Base-by-base conservation (phyloP, 2,797 vertebrate genomes). In the Ptychobarbus kaznakovi region DNA sequence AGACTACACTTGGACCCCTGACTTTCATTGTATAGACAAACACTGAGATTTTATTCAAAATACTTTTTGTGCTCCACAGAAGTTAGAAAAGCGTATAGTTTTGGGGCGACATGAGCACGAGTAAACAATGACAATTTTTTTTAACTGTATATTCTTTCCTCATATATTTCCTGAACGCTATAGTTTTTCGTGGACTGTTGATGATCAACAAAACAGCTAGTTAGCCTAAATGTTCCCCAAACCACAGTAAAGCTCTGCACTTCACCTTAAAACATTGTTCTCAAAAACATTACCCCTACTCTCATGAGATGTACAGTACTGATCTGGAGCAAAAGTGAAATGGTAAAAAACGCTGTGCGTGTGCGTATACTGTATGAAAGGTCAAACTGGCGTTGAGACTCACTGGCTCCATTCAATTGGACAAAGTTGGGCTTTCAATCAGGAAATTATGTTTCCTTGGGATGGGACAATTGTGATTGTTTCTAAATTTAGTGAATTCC, bases 371-470 rank as follows among this genome's bases (percentile, higher is more conserved):
- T 80, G 83, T 89, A 88, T 90, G 66, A 88, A 90, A 32, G 82
- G 76, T 84, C 88, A 92, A 91, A 89, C 78, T 87, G 86, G 83
- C 49, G 53, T 86, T 84, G 35, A 80, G 40, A 65, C 42, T 86
- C 1, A 32, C 2, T 81, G 84, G 87, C 86, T 72, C 69, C 85
- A 86, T 75, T 13, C 56, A 85, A 25, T 58, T 68, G n/a, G 2
- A 79, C 49, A 66, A 12, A 12, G 42, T 35, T 88, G 86, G 56
- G 65, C 35, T 82, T 63, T 42, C 20, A 25, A 74, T 84, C 92
- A 94, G 93, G 93, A 94, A 94, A 94, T 93, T 12, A 92, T 80
- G 84, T 87, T 91, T 92, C 90, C 89, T 87, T 82, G n/a, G 89
- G 90, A 83, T 88, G 76, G 81, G 88, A 89, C 85, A 81, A 80